Percentiles rank a stretch among this genome's conserved stretches.
phyloP scores from a whole-genome alignment of 2,888 invertebrate species.

The Lycaena phlaeas region DNA sequence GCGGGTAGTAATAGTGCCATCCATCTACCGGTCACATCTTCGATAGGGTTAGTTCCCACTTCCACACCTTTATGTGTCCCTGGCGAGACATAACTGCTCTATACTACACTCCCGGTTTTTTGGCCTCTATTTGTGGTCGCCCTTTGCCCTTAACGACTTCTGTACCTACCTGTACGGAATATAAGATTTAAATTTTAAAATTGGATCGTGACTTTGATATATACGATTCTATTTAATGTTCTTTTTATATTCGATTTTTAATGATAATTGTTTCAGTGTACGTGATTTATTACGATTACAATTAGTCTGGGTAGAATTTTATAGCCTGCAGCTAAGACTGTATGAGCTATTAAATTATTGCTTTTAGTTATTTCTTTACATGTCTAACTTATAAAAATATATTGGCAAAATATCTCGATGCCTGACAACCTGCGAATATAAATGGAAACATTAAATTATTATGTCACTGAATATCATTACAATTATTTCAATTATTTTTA shows the following conservation, averaged over 20 bases:
- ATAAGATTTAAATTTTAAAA: conserved; percentile 30
- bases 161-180: conserved; percentile 31
- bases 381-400: no score
- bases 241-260: neutral
- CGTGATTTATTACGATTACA: no score
- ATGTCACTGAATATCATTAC: no score
- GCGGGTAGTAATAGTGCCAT: conserved; percentile 64
- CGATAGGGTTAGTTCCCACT: conserved; percentile 70
- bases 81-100: conserved; percentile 61
- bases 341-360: no score
- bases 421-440: no score
- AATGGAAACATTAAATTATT: no score
- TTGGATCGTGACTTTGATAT: conserved; percentile 17
- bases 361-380: no score
- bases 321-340: no score
- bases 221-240: conserved; percentile 1
- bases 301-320: no score
- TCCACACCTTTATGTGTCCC: conserved; percentile 71
- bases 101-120: conserved; percentile 63
- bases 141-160: conserved; percentile 55
- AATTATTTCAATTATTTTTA: no score
- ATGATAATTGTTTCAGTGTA: no score
- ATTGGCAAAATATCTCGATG: no score
- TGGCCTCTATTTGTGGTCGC: conserved; percentile 71
- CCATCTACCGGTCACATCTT: conserved; percentile 67